Base-by-base conservation (phyloP, 1,140 invertebrate species). In the Plectrocnemia conspersa region DNA sequence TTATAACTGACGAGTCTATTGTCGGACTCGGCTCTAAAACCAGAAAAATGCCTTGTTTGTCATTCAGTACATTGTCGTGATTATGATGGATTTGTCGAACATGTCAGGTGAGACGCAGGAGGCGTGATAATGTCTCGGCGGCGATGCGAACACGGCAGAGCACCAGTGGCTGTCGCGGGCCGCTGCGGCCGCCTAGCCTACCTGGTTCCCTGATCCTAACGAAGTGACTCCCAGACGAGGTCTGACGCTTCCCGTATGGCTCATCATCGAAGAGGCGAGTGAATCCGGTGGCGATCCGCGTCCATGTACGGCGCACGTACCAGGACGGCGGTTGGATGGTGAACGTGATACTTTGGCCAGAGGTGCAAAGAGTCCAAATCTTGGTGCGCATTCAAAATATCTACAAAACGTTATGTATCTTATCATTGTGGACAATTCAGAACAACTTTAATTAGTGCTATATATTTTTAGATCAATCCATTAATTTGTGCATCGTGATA, bases 331-430 rank as follows among this genome's bases (percentile, higher is more conserved):
- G 68, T 80, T 85, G n/a, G 82, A 84, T 24, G 85, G 89, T 38
- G 89, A 91, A 41, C 84, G 81, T 61, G 82, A 85, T 36, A 95
- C 88, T 77, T 95, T 95, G 64, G 86, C 81, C 18, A 87, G 71
- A 1, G 93, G 93, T 5, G 93, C 91, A 76, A 98, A 98, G 22
- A 98, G 76, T 1, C 95, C 96, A 70, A 88, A 89, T 64, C 90
- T 88, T 15, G 88, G 85, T 52, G 82, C 79, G 71, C 95, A 98
- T 59, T 90, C 84, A 75, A 98, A 98, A 75, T 98, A 98, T 75
- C 93, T 95, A 24, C 22, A 24, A 19, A 38, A 13, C 35, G 35
- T 5, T 38, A 6, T 13, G 18, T 16, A 38, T 9, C 13, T 13
- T 7, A 38, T 13, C 15, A 73, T 58, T 15, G 25, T 19, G 41